Conservation (phyloP, 2,113 vertebrate genomes). For the Charina bottae region DNA sequence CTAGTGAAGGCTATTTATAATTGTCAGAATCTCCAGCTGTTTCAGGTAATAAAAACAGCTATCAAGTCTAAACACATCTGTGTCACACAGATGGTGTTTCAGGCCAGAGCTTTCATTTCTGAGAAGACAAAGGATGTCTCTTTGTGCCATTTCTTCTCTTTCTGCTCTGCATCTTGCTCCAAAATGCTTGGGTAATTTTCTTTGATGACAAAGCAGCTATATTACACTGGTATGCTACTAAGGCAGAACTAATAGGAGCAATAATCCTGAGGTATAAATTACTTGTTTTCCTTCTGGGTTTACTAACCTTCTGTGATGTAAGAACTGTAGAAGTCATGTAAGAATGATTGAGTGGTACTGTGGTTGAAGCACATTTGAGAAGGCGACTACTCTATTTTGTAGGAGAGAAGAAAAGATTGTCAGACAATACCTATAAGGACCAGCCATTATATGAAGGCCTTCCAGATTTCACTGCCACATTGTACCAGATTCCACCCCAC, state of each 20-base stretch:
- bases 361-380: neutral
- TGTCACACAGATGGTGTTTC: slow-evolving; percentile 43
- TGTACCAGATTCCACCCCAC: neutral
- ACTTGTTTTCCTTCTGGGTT: neutral
- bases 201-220: slow-evolving; percentile 19
- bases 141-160: slow-evolving; percentile 14
- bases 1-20: slow-evolving; percentile 66
- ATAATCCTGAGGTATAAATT: slow-evolving; percentile 15
- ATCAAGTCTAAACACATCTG: slow-evolving; percentile 58
- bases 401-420: neutral
- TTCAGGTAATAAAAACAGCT: slow-evolving; percentile 54
- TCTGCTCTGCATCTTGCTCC: slow-evolving; percentile 13
- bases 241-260: slow-evolving; percentile 34
- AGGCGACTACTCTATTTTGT: neutral
- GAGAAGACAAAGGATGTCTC: slow-evolving; percentile 35
- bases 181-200: slow-evolving; percentile 28
- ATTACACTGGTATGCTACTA: slow-evolving; percentile 7
- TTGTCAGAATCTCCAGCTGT: slow-evolving; percentile 56
- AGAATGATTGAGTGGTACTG: neutral
- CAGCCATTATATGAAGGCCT: neutral
- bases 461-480: neutral
- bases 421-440: neutral
- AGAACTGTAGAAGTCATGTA: neutral
- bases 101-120: slow-evolving; percentile 48
- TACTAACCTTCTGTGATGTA: neutral